Conservation (phyloP, 2,888 invertebrate genomes). For the Catocala sponsa region DNA sequence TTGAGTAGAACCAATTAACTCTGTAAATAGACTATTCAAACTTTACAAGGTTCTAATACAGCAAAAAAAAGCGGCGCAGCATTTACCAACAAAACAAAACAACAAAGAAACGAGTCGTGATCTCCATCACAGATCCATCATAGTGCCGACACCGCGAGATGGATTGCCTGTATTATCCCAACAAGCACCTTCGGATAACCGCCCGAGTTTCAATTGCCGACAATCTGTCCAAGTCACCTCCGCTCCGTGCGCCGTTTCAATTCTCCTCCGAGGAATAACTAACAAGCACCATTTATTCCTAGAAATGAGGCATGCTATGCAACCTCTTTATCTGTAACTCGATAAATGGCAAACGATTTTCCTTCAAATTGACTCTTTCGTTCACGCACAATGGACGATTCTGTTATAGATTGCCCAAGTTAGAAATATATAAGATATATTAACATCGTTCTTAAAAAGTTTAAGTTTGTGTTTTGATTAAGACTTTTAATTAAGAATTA, state of each 20-base stretch:
- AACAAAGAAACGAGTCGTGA: conserved; percentile 82
- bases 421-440: conserved; percentile 28
- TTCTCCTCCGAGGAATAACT: conserved; percentile 65
- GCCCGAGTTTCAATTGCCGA: conserved; percentile 74
- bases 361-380: conserved; percentile 20
- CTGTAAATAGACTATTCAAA: conserved; percentile 77
- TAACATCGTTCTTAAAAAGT: conserved; percentile 38
- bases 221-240: conserved; percentile 76
- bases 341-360: conserved; percentile 29
- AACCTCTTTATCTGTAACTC: conserved; percentile 27
- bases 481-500: conserved; percentile 69
- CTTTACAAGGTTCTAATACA: conserved; percentile 80
- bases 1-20: conserved; percentile 70
- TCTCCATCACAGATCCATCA: conserved; percentile 84
- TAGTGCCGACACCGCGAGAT: conserved; percentile 74
- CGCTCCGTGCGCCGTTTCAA: conserved; percentile 63
- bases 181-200: conserved; percentile 73
- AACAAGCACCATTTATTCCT: conserved; percentile 63
- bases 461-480: conserved; percentile 57
- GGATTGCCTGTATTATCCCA: conserved; percentile 82
- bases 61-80: conserved; percentile 71
- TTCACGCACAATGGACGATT: conserved; percentile 17
- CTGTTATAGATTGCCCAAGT: conserved; percentile 14
- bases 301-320: conserved; percentile 51
- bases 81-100: conserved; percentile 82